phyloP scores from a whole-genome alignment of 2,888 invertebrate genomes.

The Nebria brevicollis region DNA sequence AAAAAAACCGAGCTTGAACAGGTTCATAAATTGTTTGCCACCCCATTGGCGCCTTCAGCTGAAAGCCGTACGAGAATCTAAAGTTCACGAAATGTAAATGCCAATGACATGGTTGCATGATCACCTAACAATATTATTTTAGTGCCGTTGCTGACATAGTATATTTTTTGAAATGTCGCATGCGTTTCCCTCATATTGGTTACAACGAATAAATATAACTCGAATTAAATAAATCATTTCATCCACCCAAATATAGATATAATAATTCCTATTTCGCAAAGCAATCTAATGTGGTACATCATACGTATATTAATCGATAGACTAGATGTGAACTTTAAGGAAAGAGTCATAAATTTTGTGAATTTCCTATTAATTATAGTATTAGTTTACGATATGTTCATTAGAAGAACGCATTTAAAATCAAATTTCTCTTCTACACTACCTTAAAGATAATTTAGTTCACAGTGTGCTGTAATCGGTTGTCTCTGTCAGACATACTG shows the following conservation, averaged over 20 bases:
- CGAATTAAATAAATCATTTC: background rate
- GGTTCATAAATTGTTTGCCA: conserved; percentile 24
- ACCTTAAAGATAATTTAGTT: too few species aligned
- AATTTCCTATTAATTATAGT: background rate
- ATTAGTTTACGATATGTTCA: background rate
- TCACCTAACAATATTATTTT: conserved; percentile 21
- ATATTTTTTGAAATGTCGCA: conserved; percentile 33
- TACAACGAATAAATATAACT: background rate
- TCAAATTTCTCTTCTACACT: too few species aligned
- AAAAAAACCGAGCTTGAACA: background rate
- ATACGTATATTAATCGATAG: background rate
- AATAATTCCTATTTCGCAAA: conserved; percentile 29
- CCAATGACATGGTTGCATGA: conserved; percentile 28
- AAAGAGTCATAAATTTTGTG: background rate
- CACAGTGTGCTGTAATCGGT: too few species aligned
- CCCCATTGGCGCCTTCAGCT: background rate
- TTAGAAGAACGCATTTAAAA: background rate
- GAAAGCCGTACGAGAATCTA: background rate
- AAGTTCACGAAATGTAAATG: conserved; percentile 33
- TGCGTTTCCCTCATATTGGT: background rate
- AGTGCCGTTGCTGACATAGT: background rate
- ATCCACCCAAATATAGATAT: conserved; percentile 27
- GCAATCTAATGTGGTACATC: conserved; percentile 8
- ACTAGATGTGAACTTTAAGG: background rate
- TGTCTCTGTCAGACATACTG: too few species aligned